Evolutionary conservation across 2,888 invertebrate species (phyloP).

Genomic region (Quadriops clusia): DNA sequence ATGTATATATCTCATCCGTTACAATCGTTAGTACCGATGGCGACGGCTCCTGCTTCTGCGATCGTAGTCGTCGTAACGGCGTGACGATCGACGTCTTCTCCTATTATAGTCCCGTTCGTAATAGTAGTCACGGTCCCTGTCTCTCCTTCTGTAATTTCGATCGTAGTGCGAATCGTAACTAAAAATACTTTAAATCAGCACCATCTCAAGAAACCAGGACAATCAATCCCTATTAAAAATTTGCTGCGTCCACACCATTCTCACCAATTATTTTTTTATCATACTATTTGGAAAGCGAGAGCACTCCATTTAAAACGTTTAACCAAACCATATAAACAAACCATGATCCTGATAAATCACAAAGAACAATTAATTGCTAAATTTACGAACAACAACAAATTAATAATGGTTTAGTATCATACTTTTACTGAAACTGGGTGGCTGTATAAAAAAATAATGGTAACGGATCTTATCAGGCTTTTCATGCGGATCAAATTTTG

Average conservation of each 20-base stretch:
- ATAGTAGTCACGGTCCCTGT: constrained; percentile 30
- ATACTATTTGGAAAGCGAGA: constrained; percentile 26
- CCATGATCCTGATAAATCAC: constrained; percentile 40
- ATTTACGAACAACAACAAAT: too few species aligned
- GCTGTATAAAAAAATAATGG: too few species aligned
- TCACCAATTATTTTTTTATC: constrained; percentile 23
- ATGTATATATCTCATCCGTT: neutral
- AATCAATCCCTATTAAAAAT: constrained; percentile 15
- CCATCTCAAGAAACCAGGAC: constrained; percentile 17
- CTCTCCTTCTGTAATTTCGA: constrained; percentile 24
- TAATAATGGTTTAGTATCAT: too few species aligned
- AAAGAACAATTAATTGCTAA: constrained; percentile 32
- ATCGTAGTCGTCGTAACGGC: constrained; percentile 28
- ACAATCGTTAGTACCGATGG: constrained; percentile 23
- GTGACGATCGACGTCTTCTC: constrained; percentile 25
- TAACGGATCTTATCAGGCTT: too few species aligned
- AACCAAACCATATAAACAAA: constrained; percentile 39
- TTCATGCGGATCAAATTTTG: too few species aligned
- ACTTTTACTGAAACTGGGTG: too few species aligned
- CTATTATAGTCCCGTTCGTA: constrained; percentile 29
- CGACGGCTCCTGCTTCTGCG: constrained; percentile 25
- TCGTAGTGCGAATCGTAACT: constrained; percentile 30
- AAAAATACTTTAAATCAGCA: constrained; percentile 30
- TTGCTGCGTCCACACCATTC: constrained; percentile 21
- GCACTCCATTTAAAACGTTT: constrained; percentile 34